Base-by-base conservation (phyloP, 1,140 invertebrate genomes). In the Bombus waltoni region DNA sequence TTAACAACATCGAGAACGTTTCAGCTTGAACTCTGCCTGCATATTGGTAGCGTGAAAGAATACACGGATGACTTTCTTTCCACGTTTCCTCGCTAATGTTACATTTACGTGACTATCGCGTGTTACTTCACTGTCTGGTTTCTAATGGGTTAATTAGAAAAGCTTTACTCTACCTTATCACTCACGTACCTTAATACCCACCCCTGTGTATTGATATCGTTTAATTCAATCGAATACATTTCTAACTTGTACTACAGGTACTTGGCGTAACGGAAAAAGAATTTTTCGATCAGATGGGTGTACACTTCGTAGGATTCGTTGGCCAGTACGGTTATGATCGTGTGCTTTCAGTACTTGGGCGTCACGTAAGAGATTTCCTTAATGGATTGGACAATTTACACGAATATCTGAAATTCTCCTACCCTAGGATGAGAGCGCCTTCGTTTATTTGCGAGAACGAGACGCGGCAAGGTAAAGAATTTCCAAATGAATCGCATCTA, bases 401-500 rank as follows among this genome's bases (percentile, higher is more conserved):
- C 94, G 99, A 99, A 94, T 99, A 99, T 94, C 96, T 99, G 5
- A 98, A 98, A 94, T 99, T 99, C 95, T 99, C 98, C 42, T 99
- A 99, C 94, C 98, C 99, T 0, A 96, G 98, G 91, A 97, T 99
- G 96, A 95, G 97, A 86, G 98, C 99, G 0, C 99, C 99, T 2
- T 99, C 98, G 79, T 99, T 99, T 93, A 99, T 99, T 89, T 99
- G 98, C 92, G 98, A 99, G 94, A 98, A 99, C 92, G 99, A 99
- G 94, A 98, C 98, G 0, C 96, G 97, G 76, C 97, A 98, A 93
- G 95, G 94, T 95, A 87, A 81, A 71, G 2, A 8, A 38, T 5
- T n/a, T 76, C 35, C 75, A 81, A 35, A 59, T 3, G 25, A 59
- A 38, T 75, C n/a, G 28, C 10, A 18, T 53, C 15, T 18, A 53